These are phyloP conservation scores for Leptinotarsa tumamoca DNA, from an alignment of 2,888 invertebrate genomes.

Conservation along the genomic window DNA sequence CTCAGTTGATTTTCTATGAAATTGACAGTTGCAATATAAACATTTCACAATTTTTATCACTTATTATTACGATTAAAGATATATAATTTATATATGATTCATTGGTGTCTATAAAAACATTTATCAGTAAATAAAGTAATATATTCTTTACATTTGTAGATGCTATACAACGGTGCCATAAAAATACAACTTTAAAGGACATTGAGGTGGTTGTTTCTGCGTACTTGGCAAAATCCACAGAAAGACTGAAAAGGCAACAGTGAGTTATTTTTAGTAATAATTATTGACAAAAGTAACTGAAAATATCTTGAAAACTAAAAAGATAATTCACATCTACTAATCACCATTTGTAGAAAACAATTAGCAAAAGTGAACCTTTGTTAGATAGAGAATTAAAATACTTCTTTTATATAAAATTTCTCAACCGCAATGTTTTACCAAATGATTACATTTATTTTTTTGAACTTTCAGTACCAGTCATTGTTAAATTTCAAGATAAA, in stretches of 20 bases:
- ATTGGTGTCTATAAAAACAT: not conserved
- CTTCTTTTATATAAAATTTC: not conserved
- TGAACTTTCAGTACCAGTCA: not conserved
- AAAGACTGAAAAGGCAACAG: constrained; percentile 13
- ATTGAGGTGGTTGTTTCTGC: constrained; percentile 8
- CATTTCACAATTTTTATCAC: constrained; percentile 7
- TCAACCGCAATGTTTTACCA: not conserved
- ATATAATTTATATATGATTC: not conserved
- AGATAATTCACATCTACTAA: constrained; percentile 1
- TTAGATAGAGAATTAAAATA: not conserved
- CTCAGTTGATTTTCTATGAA: not conserved
- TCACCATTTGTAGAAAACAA: not conserved
- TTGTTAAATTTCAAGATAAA: not conserved
- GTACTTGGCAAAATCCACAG: constrained; percentile 1
- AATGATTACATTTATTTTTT: not conserved
- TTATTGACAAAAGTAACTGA: constrained; percentile 2
- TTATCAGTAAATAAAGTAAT: constrained; percentile 8
- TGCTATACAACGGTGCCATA: constrained; percentile 7
- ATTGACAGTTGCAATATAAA: not conserved
- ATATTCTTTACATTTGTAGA: constrained; percentile 11
- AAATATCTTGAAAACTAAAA: constrained; percentile 2
- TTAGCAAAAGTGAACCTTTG: not conserved
- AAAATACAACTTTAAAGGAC: not conserved
- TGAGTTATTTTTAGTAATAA: constrained; percentile 4
- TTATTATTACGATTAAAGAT: not conserved